These are phyloP conservation scores for Xestia ashworthii DNA, from an alignment of 2,888 invertebrate species.

Conservation along the genomic window DNA sequence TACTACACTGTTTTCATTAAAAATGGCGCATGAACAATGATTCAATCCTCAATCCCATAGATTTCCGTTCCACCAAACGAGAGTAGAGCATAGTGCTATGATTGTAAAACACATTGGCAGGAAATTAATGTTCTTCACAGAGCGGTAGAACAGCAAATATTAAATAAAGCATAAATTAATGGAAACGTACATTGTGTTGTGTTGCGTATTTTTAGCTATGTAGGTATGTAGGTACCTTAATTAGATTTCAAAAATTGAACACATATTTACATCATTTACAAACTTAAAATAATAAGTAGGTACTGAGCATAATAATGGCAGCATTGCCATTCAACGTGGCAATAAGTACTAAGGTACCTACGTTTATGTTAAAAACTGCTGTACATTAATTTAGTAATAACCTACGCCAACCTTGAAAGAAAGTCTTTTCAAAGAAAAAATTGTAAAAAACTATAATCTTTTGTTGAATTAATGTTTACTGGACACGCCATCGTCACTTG, in stretches of 20 bases:
- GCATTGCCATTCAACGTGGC: no score
- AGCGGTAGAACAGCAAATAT: constrained; percentile 27
- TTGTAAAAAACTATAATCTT: neutral
- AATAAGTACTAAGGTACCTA: neutral
- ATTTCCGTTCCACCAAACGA: constrained; percentile 16
- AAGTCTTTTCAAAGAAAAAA: neutral
- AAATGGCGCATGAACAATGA: neutral
- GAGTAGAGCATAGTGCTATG: constrained; percentile 18
- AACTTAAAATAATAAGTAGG: neutral
- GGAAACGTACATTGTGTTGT: constrained; percentile 36
- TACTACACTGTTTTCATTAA: neutral
- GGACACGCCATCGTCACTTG: constrained; percentile 10
- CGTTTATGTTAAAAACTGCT: neutral
- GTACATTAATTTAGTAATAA: constrained; percentile 1
- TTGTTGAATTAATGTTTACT: constrained; percentile 8
- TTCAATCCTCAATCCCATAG: constrained; percentile 9
- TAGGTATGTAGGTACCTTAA: neutral
- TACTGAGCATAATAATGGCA: no score
- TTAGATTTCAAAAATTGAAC: neutral
- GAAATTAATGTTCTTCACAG: constrained; percentile 47
- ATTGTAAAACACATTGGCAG: constrained; percentile 41
- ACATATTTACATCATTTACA: no score
- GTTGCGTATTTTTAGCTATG: constrained; percentile 11
- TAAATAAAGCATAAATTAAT: constrained; percentile 50
- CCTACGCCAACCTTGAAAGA: neutral